Evolutionary conservation across 2,888 invertebrate genomes (phyloP), one percentile per base, ranked within the genome.

Genomic region (Ophion obscuratus): DNA sequence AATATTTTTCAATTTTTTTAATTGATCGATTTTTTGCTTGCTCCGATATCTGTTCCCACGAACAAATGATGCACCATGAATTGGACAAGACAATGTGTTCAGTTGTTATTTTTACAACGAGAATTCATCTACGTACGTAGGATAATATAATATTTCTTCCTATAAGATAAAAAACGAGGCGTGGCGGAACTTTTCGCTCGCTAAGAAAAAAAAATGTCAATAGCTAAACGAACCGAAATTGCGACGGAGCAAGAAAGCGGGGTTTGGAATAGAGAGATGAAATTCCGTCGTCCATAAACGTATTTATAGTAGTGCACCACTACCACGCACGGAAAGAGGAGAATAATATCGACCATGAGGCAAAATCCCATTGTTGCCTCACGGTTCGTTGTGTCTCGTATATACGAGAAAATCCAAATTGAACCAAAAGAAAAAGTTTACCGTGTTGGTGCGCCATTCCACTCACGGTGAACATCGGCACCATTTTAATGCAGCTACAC

Each of bases 211-310:
- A 44, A 27, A 40, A 61, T 44, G 44, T 40, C 14, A 67, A 44
- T n/a, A 20, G 20, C 40, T 31, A 20, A n/a, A 14, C 20, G 7
- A 62, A n/a, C 2, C 20, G 7, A 62, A 20, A 61, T 64, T 53
- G 36, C 2, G 47, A 61, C 24, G 70, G 53, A 47, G 61, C 27
- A 24, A 67, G 7, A 31, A 27, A 14, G 59, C 4, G 2, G 44
- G 62, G n/a, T 24, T 36, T 70, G 24, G n/a, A 76, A 76, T 27
- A 20, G n/a, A 70, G 62, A 59, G 66, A 70, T 64, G 70, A 75
- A 84, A 84, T 75, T 70, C 64, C 59, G 61, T 70, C 79, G 79
- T 79, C 70, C 75, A 79, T 80, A 70, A 80, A 75, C 70, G 75
- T 64, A 70, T 84, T 75, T 84, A 75, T 36, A 47, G 62, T 36